These are phyloP conservation scores for Pseudocheirus occidentalis DNA, from an alignment of 2,797 vertebrate species.

Conservation along the genomic window DNA sequence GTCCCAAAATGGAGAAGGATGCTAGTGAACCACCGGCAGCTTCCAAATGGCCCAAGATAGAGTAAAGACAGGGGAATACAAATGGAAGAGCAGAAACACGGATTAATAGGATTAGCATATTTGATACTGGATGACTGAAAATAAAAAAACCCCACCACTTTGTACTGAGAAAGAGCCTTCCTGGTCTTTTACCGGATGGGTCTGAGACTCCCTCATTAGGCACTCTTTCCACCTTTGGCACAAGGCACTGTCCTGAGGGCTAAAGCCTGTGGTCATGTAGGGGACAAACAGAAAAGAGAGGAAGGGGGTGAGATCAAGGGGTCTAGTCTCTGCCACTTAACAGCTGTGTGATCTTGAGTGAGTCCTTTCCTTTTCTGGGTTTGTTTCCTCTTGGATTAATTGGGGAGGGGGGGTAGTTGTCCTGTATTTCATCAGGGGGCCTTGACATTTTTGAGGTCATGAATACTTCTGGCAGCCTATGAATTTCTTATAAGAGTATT, in stretches of 20 bases:
- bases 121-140: constrained; percentile 54
- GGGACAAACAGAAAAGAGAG: neutral
- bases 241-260: constrained; percentile 17
- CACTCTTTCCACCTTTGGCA: neutral
- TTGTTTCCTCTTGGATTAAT: neutral
- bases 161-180: constrained; percentile 31
- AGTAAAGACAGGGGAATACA: neutral
- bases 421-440: neutral
- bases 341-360: neutral
- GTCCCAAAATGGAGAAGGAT: neutral
- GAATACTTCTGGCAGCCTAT: neutral
- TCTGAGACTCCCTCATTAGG: neutral
- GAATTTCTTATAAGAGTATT: neutral
- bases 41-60: constrained; percentile 48
- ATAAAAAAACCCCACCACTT: constrained; percentile 58
- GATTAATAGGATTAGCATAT: neutral
- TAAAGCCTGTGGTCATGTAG: neutral
- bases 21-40: neutral
- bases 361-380: neutral
- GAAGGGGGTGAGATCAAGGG: neutral
- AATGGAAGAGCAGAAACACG: constrained; percentile 16
- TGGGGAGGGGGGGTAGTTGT: neutral
- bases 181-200: neutral
- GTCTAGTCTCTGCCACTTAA: neutral
- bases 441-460: neutral